Base-by-base conservation (phyloP, 2,797 vertebrate genomes). In the Melanotaenia nigrans region DNA sequence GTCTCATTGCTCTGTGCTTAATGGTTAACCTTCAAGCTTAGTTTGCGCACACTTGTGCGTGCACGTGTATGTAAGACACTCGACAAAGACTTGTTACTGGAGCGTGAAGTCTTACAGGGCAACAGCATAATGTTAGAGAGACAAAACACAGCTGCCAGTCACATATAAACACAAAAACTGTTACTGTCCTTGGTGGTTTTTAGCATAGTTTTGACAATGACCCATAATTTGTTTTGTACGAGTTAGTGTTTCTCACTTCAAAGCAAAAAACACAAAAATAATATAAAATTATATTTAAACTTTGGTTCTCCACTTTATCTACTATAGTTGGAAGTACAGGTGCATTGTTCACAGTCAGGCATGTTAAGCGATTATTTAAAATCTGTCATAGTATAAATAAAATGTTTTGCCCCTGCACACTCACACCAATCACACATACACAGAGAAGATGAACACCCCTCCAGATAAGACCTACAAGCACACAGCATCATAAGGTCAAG, bases 401-500 rank as follows among this genome's bases (percentile, higher is more conserved):
- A 79, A 72, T 18, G n/a, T n/a, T 32, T 28, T 35, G n/a, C 18
- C 51, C 32, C 20, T 47, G 20, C n/a, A 65, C 66, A 33, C n/a
- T 49, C 53, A 7, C 55, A 69, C 67, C 51, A 30, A 77, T 45
- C 36, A 69, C 49, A 62, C 47, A 47, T 35, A 63, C 51, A 53
- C 35, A 7, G 22, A 62, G 32, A 86, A 66, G 71, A 85, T 62
- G 73, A 69, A 65, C 7, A 77, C 10, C 60, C 64, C 35, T 73
- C 32, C 56, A 73, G 83, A 88, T 86, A 82, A 85, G 65, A 45
- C 61, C 53, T 14, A 75, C 74, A 87, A 3, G 14, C 72, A 69
- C 61, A 68, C 68, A 87, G 73, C 81, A 87, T 89, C 91, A 92
- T 89, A 89, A 90, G 88, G 86, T 90, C 90, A 89, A 1, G 28